phyloP scores from a whole-genome alignment of 2,888 invertebrate species.

The Rotaria socialis region DNA sequence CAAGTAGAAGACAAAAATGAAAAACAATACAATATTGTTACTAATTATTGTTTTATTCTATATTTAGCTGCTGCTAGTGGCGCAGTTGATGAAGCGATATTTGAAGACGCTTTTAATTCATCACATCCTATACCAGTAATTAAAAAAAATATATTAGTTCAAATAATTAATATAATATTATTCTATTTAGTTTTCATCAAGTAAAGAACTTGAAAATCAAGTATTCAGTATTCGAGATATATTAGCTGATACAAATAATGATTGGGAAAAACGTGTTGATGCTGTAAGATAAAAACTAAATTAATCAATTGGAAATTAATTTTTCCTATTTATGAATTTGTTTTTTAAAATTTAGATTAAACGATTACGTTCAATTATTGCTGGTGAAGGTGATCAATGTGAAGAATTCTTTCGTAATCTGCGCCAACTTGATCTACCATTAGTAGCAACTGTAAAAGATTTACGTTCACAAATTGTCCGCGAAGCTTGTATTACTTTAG shows the following conservation, averaged over 20 bases:
- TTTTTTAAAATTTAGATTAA: constrained; percentile 67
- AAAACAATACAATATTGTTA: not conserved
- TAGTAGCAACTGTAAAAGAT: constrained; percentile 67
- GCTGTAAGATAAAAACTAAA: constrained; percentile 66
- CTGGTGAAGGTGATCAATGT: constrained; percentile 66
- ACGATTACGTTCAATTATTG: constrained; percentile 75
- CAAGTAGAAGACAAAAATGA: not conserved
- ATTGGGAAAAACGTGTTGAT: constrained; percentile 91
- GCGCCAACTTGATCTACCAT: constrained; percentile 70
- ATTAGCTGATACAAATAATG: constrained; percentile 75
- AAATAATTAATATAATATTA: constrained; percentile 33
- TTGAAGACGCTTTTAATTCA: not conserved
- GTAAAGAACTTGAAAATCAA: constrained; percentile 76
- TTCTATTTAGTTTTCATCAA: constrained; percentile 68
- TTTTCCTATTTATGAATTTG: not conserved
- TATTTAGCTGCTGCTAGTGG: constrained; percentile 31
- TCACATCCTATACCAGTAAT: not conserved
- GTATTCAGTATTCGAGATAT: constrained; percentile 71
- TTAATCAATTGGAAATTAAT: not conserved
- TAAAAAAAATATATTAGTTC: not conserved
- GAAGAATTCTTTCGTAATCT: constrained; percentile 40
- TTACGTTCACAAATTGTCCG: constrained; percentile 79
- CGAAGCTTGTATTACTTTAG: constrained; percentile 89
- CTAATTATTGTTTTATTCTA: not conserved
- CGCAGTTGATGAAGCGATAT: constrained; percentile 23